Base-by-base conservation (phyloP, 1,140 invertebrate genomes). In the Papilio glaucus region DNA sequence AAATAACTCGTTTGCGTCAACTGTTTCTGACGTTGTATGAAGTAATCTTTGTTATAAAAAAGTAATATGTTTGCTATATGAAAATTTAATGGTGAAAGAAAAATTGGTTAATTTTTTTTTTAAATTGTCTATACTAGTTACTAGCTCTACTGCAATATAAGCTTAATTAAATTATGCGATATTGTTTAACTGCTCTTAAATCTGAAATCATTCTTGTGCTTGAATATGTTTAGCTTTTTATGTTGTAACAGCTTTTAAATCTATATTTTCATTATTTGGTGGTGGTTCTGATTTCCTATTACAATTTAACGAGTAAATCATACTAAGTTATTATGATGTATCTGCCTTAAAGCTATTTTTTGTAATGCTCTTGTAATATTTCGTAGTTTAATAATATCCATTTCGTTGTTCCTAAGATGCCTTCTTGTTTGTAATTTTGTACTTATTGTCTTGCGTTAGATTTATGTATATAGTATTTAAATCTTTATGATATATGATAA, bases 381-480 rank as follows among this genome's bases (percentile, higher is more conserved):
- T 4, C 24, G 49, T 57, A 57, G 49, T 57, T 21, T 57, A 57
- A 57, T 24, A 21, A 57, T 24, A 10, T 57, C 8, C 10, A 57
- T 57, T 13, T 1, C 4, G 12, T 57, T 10, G 24, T 24, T 24
- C 24, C 69, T 65, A 41, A 24, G 12, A 69, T 18, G 68, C 68
- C 60, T 26, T 61, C 10, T 39, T 61, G 57, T 69, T 38, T 37
- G 39, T 74, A 37, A 67, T 62, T 49, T 77, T 61, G 49, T 49
- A 77, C 29, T 33, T 33, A 33, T 33, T 72, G 73, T 72, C 70
- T 65, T 65, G 67, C 71, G 49, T 75, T 67, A 33, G 2, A 72
- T 71, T 72, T 63, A 60, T 71, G 18, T 37, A 38, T 15, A 53
- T n/a, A 41, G 33, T 29, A 67, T 12, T 42, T 61, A 37, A 73